Conservation (phyloP, 1,140 invertebrate genomes). For the Aphaenogaster ashmeadi region DNA sequence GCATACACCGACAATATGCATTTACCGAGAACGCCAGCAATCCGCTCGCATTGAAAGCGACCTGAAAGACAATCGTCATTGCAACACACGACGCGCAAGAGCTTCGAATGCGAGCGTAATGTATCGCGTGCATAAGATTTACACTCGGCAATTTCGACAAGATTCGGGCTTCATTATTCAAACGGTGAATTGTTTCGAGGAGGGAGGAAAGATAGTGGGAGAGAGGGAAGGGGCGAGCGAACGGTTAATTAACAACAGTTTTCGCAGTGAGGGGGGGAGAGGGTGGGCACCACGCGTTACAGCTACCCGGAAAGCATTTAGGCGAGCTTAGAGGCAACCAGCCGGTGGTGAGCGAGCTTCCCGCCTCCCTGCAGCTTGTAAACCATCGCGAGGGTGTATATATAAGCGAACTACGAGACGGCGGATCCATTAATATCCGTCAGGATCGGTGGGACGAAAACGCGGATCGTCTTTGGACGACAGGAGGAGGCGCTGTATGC, state of each 20-base stretch:
- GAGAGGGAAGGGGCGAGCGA: background rate
- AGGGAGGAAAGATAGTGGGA: background rate
- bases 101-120: conserved; percentile 10
- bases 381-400: conserved; percentile 29
- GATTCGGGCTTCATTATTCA: conserved; percentile 51
- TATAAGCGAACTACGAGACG: conserved; percentile 57
- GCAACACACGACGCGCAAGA: background rate
- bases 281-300: background rate
- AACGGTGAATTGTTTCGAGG: conserved; percentile 27
- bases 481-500: conserved; percentile 52
- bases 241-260: conserved; percentile 69
- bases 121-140: conserved; percentile 27
- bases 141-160: conserved; percentile 19
- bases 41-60: conserved; percentile 30
- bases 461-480: conserved; percentile 71
- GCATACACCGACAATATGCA: conserved; percentile 26
- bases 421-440: conserved; percentile 81
- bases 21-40: conserved; percentile 31
- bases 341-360: conserved; percentile 1
- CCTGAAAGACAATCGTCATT: conserved; percentile 17
- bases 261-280: background rate
- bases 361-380: conserved; percentile 39
- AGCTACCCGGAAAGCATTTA: conserved; percentile 61
- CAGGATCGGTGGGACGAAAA: conserved; percentile 73
- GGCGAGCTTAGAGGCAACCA: conserved; percentile 28